Evolutionary conservation across 1,140 invertebrate genomes (phyloP), one percentile per base, ranked within the genome.

Genomic region (Diuraphis noxia): DNA sequence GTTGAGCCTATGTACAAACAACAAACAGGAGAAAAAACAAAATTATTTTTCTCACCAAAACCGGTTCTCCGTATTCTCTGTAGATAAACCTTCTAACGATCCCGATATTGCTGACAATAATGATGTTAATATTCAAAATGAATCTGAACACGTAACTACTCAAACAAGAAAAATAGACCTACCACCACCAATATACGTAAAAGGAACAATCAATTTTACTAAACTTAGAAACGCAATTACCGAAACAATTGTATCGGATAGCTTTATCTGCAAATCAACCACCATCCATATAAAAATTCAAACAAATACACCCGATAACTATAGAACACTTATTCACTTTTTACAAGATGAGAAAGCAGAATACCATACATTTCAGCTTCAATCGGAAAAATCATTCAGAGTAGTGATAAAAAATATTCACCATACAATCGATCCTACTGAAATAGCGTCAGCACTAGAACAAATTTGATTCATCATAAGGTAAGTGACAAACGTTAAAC

Each of bases 341-440:
- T 38, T 87, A 87, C 1, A 87, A 52, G 85, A 87, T 56, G 1
- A 49, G 7, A 34, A 2, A 36, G 46, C 85, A 23, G 30, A 87
- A 7, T 91, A 41, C 43, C 93, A 94, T 72, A 94, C 93, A 0
- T 93, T 93, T 88, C 92, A 93, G 90, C 92, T 93, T 9, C 93
- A 93, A 92, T 87, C 93, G 89, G 92, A 94, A 91, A 93, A 93
- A 93, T 91, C 92, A 19, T 93, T 93, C 79, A 92, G 93, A 93
- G 93, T 93, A 8, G 92, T 94, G 0, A 92, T 94, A 17, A 92
- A 93, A 82, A 93, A 93, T 5, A 40, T 94, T 19, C 93, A 93
- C 89, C 88, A 92, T 34, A 92, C 93, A 17, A 93, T 93, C 84
- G 72, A 77, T 77, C 72, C 93, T 86, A 36, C 91, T 85, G 82